Evolutionary conservation across 2,888 invertebrate genomes (phyloP).

Genomic region (Ormia ochracea): DNA sequence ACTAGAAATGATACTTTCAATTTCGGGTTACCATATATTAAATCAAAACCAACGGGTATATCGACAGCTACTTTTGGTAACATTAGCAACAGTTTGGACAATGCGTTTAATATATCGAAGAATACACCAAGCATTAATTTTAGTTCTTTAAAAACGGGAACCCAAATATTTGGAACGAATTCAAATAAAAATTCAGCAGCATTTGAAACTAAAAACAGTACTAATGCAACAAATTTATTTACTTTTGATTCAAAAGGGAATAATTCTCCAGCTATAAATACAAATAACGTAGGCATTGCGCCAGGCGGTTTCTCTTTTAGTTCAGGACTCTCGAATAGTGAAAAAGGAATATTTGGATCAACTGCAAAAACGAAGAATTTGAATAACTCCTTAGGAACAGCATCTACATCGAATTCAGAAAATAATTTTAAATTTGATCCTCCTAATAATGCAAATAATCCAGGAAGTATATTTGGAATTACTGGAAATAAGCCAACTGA

Average conservation of each 20-base stretch:
- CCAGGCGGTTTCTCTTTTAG: constrained; percentile 46
- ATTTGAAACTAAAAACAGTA: constrained; percentile 19
- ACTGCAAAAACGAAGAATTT: background rate
- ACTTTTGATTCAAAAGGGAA: constrained; percentile 10
- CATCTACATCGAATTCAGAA: constrained; percentile 24
- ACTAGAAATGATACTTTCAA: constrained; percentile 18
- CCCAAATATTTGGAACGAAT: background rate
- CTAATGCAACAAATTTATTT: background rate
- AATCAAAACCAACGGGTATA: background rate
- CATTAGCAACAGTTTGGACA: constrained; percentile 3
- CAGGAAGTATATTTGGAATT: constrained; percentile 66
- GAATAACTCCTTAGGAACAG: background rate
- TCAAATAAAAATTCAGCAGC: background rate
- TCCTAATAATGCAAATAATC: constrained; percentile 9
- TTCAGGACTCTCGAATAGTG: background rate
- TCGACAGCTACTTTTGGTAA: constrained; percentile 9
- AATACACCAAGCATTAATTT: constrained; percentile 12
- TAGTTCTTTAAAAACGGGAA: background rate
- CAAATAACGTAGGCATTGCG: background rate
- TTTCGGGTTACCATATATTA: background rate
- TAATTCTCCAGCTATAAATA: background rate
- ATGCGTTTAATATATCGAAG: constrained; percentile 48
- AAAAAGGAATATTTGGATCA: constrained; percentile 19
- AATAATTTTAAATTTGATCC: constrained; percentile 67
- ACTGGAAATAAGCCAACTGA: constrained; percentile 61